Evolutionary conservation across 2,888 invertebrate genomes (phyloP), one percentile per base, ranked within the genome.

Genomic region (Cosmorhoe ocellata): DNA sequence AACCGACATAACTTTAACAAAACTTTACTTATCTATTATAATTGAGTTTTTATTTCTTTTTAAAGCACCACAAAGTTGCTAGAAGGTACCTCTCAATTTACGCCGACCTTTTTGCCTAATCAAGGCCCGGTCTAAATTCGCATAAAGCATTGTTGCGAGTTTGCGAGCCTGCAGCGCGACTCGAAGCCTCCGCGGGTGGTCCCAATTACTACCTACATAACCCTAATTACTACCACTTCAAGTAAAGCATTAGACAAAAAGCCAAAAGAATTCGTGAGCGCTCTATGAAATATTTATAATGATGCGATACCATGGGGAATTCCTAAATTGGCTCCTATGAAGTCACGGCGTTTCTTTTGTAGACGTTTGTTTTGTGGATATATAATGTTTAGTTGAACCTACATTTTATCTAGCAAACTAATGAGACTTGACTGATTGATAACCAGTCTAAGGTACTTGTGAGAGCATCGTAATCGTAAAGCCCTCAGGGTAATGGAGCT

Each of bases 221-320:
- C 69, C 69, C 73, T 79, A 76, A 81, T 81, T 81, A 81, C 79
- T 70, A 75, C 73, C 66, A 74, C 67, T 79, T 79, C 71, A 75
- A 74, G 71, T 77, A 76, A 76, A 76, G 24, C 38, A 40, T 45
- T 66, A 68, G 64, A 75, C 67, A 77, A 76, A 79, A 77, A 50
- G 68, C 56, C 51, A 61, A 62, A 65, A 58, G 58, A 71, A 74
- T 64, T 67, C 61, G 65, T 64, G 59, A 61, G 69, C 62, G 33
- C 34, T 42, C 41, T 72, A 71, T 70, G 71, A 68, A 72, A 72
- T 74, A 72, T 31, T 42, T 37, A 39, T 76, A 71, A 76, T 73
- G 68, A 74, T 71, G 67, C 64, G 68, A 72, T 60, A 61, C 56
- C 50, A 61, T 43, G 51, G 50, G 68, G 73, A 76, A 76, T 76